phyloP scores from a whole-genome alignment of 2,797 vertebrate genomes.

The Argentina silus region DNA sequence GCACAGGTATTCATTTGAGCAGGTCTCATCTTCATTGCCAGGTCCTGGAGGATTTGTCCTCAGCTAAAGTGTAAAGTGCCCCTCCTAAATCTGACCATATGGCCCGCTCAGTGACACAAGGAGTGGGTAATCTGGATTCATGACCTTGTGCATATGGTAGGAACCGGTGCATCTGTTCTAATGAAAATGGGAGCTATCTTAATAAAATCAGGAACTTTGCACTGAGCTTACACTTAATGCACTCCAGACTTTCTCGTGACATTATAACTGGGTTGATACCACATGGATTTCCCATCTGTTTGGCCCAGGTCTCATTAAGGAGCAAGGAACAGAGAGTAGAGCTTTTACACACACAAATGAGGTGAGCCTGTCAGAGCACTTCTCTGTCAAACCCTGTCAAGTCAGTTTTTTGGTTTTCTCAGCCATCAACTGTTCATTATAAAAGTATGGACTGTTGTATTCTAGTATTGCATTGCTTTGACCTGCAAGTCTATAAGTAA shows the following conservation, averaged over 20 bases:
- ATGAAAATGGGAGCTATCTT: slow-evolving; percentile 57
- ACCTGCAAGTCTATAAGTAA: too few relatives aligned
- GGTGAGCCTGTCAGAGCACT: not conserved
- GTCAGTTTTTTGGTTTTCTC: not conserved
- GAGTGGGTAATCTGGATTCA: slow-evolving; percentile 78
- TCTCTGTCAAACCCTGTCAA: not conserved
- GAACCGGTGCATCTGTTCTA: slow-evolving; percentile 69
- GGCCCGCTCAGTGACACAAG: slow-evolving; percentile 66
- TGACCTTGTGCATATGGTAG: slow-evolving; percentile 75
- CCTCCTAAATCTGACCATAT: slow-evolving; percentile 74
- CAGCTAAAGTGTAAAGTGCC: slow-evolving; percentile 11
- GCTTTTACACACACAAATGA: not conserved
- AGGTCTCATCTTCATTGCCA: slow-evolving; percentile 22
- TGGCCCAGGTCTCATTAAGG: slow-evolving; percentile 11
- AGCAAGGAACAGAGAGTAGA: not conserved
- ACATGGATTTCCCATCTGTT: slow-evolving; percentile 4
- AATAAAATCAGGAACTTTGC: slow-evolving; percentile 55
- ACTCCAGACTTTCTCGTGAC: slow-evolving; percentile 16
- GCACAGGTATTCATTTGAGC: slow-evolving; percentile 31
- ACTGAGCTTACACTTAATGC: slow-evolving; percentile 17
- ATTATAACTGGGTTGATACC: slow-evolving; percentile 39
- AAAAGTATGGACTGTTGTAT: not conserved
- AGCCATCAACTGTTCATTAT: slow-evolving; percentile 1
- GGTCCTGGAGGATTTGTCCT: slow-evolving; percentile 39
- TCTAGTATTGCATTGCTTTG: not conserved